phyloP scores from a whole-genome alignment of 2,113 vertebrate genomes.

The Mugil cephalus region DNA sequence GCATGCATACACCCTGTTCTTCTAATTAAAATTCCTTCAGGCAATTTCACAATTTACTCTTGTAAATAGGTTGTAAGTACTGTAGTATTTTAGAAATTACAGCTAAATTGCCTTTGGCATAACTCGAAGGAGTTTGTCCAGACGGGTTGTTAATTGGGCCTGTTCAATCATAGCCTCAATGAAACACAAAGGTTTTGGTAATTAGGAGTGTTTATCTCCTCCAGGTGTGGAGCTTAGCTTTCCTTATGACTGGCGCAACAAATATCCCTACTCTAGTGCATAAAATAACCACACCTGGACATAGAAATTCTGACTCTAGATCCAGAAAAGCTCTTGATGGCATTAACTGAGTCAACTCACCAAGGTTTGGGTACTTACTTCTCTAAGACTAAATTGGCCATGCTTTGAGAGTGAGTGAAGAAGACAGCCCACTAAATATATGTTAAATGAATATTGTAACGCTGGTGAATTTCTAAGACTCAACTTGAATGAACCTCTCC shows the following conservation, averaged over 20 bases:
- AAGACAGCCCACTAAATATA: slow-evolving; percentile 3
- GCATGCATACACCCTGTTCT: slow-evolving; percentile 27
- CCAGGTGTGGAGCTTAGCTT: slow-evolving; percentile 1
- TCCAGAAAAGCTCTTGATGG: no score
- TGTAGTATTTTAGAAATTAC: slow-evolving; percentile 31
- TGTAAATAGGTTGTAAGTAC: slow-evolving; percentile 51
- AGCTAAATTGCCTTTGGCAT: slow-evolving; percentile 37
- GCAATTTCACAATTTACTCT: slow-evolving; percentile 45
- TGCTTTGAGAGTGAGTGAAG: neutral
- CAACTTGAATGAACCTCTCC: slow-evolving; percentile 14
- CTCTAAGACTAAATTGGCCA: neutral
- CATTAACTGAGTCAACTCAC: neutral
- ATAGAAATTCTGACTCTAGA: no score
- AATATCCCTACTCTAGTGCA: neutral
- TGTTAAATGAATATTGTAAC: slow-evolving; percentile 29
- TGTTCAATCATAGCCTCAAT: slow-evolving; percentile 26
- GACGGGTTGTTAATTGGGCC: slow-evolving; percentile 55
- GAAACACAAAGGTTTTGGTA: slow-evolving; percentile 31
- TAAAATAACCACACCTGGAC: neutral
- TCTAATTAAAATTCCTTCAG: slow-evolving; percentile 69
- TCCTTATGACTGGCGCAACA: neutral
- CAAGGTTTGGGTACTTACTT: neutral
- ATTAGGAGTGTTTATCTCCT: slow-evolving; percentile 19
- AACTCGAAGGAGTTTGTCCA: slow-evolving; percentile 46
- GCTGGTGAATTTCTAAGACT: slow-evolving; percentile 16